Base-by-base conservation (phyloP, 2,797 vertebrate genomes). In the Luscinia luscinia region DNA sequence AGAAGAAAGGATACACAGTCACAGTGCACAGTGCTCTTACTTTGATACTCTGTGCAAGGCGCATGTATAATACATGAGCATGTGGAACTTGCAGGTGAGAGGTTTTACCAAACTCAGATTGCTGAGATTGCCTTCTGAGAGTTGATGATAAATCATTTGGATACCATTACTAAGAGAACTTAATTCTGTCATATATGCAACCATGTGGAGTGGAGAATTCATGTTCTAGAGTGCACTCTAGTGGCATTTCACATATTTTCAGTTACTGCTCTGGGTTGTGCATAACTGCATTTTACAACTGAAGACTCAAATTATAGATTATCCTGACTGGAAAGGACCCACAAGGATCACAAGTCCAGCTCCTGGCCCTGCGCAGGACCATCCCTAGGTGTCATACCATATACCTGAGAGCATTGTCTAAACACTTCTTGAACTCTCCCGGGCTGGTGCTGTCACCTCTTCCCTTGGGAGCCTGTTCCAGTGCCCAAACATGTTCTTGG, bases 1-100 rank as follows among this genome's bases (percentile, higher is more conserved):
- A 36, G 38, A 79, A 73, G 32, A 63, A 38, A 8, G 16, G 28
- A 9, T 5, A 9, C 6, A 19, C 32, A 48, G 14, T 3, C 6
- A 19, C 32, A 48, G 14, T 3, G 2, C 11, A 12, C 12, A 15
- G 1, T 1, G 45, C 30, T 40, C 58, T 59, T 67, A 6, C 5
- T 57, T 73, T 43, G 19, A 40, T 43, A 38, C 5, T 66, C 19
- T 30, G 12, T 40, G 11, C n/a, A 51, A 69, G 55, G 38, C n/a
- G 12, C 12, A 8, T 9, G 2, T 41, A 8, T 52, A 16, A 23
- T 62, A 51, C n/a, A 15, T 55, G 26, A 6, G 9, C 7, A 9
- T 0, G 0, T 75, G 19, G 32, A 69, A 59, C 3, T 61, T 64
- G 11, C 22, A 49, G 28, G 20, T 55, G 38, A 87, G 32, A 74